Base-by-base conservation (phyloP, 1,140 invertebrate species). In the Aplysia californica region DNA sequence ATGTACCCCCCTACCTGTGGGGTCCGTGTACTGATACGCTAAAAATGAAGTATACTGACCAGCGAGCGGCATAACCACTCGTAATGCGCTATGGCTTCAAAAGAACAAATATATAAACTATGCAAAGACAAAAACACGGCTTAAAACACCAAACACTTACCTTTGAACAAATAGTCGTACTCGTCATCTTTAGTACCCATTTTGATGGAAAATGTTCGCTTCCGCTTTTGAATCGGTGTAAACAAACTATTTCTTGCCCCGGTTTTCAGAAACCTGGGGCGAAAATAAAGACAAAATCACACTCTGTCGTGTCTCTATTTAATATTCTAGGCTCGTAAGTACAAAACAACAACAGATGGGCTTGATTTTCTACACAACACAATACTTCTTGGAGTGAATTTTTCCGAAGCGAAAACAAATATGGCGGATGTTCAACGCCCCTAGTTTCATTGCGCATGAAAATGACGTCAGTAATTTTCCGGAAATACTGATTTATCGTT, bases 81-180 rank as follows among this genome's bases (percentile, higher is more conserved):
- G n/a, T n/a, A n/a, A n/a, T n/a, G n/a, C n/a, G n/a, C n/a, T n/a
- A n/a, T n/a, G n/a, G n/a, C n/a, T n/a, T n/a, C n/a, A n/a, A n/a
- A n/a, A n/a, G n/a, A n/a, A n/a, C n/a, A n/a, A n/a, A n/a, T n/a
- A n/a, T n/a, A n/a, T n/a, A n/a, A n/a, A n/a, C n/a, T n/a, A n/a
- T n/a, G n/a, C n/a, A n/a, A n/a, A n/a, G n/a, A n/a, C n/a, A n/a
- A n/a, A n/a, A n/a, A n/a, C n/a, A n/a, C n/a, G n/a, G n/a, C n/a
- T n/a, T n/a, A n/a, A n/a, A n/a, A n/a, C n/a, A n/a, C n/a, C n/a
- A n/a, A 72, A 18, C 4, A 39, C 90, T 92, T 93, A 99, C 98
- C 98, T 97, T 99, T 99, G 92, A 99, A 99, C 91, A 99, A 94
- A 94, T 99, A 99, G 93, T 99, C 98, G 92, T 99, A 99, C 93